Percentiles rank a stretch among this genome's conserved stretches.
These are phyloP conservation scores for Phalacrocorax brasilianus DNA, from an alignment of 2,113 vertebrate genomes.

Conservation along the genomic window DNA sequence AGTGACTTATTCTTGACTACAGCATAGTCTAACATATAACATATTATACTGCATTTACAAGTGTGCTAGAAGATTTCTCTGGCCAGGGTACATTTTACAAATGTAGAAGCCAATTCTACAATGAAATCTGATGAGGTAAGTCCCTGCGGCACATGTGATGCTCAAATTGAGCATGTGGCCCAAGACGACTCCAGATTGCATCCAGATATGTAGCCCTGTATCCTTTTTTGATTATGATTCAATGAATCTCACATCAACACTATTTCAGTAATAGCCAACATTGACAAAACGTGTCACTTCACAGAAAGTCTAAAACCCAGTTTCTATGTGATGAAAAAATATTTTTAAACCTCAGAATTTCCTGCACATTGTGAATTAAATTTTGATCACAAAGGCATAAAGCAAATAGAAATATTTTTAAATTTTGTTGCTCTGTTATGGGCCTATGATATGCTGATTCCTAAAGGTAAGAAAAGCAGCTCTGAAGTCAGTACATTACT, in stretches of 20 bases:
- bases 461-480: not conserved
- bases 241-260: not conserved
- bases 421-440: not conserved
- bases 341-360: not conserved
- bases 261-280: not conserved
- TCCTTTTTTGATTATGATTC: conserved; percentile 7
- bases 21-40: not conserved
- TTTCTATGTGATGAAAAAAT: not conserved
- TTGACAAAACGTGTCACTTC: not conserved
- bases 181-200: not conserved
- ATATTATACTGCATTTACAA: not conserved
- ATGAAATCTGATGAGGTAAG: not conserved
- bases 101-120: not conserved
- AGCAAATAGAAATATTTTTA: not conserved
- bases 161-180: not conserved
- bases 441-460: not conserved
- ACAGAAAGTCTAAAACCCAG: not conserved
- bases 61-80: not conserved
- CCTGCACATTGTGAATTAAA: not conserved
- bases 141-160: not conserved
- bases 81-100: not conserved
- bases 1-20: not conserved
- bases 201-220: not conserved
- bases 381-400: not conserved
- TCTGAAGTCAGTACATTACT: not conserved